Conservation (phyloP, 1,140 invertebrate genomes). For the Atta texana region DNA sequence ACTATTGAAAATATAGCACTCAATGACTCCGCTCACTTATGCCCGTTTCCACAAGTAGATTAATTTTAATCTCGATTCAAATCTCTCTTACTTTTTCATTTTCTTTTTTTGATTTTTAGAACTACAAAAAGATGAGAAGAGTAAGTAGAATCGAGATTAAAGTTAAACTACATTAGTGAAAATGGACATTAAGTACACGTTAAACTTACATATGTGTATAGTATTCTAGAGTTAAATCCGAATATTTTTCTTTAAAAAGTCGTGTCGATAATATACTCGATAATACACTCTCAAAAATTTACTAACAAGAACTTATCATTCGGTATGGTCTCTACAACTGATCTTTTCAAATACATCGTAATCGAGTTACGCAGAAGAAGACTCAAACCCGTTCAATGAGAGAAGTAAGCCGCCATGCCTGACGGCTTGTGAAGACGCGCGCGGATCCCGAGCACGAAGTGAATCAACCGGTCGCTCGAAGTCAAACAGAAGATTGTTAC, state of each 20-base stretch:
- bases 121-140: too few relatives aligned
- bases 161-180: too few relatives aligned
- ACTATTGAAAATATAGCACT: too few relatives aligned
- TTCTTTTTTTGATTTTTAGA: too few relatives aligned
- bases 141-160: too few relatives aligned
- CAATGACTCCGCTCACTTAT: not conserved
- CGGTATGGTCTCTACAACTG: not conserved
- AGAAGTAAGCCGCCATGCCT: slow-evolving; percentile 16
- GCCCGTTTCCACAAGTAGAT: too few relatives aligned
- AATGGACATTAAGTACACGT: too few relatives aligned
- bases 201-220: not conserved
- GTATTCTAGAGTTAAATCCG: not conserved
- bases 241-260: not conserved
- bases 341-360: slow-evolving; percentile 35
- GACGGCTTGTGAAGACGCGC: slow-evolving; percentile 13
- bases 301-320: not conserved
- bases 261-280: not conserved
- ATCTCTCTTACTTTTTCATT: too few relatives aligned
- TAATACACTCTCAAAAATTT: not conserved
- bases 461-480: slow-evolving; percentile 77
- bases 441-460: slow-evolving; percentile 51
- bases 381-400: slow-evolving; percentile 20
- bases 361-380: slow-evolving; percentile 47
- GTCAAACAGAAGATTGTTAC: slow-evolving; percentile 81
- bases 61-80: too few relatives aligned